Conservation (phyloP, 2,797 vertebrate species). For the Sphenodon punctatus region DNA sequence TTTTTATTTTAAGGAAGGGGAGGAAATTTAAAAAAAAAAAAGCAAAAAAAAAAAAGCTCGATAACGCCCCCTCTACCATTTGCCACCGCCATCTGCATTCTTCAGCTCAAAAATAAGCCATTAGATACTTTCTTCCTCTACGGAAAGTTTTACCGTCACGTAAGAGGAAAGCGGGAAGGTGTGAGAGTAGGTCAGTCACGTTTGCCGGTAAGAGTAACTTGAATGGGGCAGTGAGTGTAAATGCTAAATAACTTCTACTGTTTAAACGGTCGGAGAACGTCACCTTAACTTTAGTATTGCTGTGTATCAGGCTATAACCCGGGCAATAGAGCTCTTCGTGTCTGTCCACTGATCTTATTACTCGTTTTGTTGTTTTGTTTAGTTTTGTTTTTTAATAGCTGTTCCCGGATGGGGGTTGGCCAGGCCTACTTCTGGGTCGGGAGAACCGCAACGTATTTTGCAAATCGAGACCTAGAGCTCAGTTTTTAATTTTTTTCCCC, state of each 20-base stretch:
- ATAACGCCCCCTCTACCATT: neutral
- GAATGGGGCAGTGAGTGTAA: constrained; percentile 42
- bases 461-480: constrained; percentile 40
- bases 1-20: constrained; percentile 3
- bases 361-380: too few relatives aligned
- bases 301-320: neutral
- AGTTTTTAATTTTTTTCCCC: neutral
- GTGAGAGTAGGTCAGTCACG: neutral
- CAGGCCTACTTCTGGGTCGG: neutral
- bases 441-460: constrained; percentile 13
- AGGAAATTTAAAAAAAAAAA: too few relatives aligned
- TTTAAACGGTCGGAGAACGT: neutral
- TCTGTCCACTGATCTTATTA: neutral
- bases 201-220: constrained; percentile 24
- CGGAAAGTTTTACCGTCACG: constrained; percentile 11
- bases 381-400: neutral
- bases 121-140: constrained; percentile 43
- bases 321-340: neutral
- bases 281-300: neutral
- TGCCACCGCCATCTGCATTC: constrained; percentile 13
- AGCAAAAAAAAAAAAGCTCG: constrained; percentile 59
- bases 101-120: constrained; percentile 54
- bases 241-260: neutral
- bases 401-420: neutral
- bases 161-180: constrained; percentile 38